Base-by-base conservation (phyloP, 2,797 vertebrate species). In the Cottoperca gobio region DNA sequence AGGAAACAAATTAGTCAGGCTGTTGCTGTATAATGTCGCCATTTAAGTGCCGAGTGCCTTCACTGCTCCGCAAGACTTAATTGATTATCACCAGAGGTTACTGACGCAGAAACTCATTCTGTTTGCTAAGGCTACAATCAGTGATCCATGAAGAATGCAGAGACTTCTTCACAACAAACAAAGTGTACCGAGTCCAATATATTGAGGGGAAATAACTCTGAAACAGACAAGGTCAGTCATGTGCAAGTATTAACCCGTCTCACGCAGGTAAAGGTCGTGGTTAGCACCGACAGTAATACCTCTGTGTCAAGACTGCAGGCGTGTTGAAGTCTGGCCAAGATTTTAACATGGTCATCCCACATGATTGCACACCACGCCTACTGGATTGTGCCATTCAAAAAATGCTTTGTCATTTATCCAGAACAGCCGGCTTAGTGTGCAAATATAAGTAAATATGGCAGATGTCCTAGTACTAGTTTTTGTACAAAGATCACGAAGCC, bases 101-200 rank as follows among this genome's bases (percentile, higher is more conserved):
- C 61, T 39, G 70, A 74, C 4, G 23, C 61, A 74, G 73, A 75
- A 81, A 63, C 72, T 77, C 67, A 19, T 19, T 24, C n/a, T 39
- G 46, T 87, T 86, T 86, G 84, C 69, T 65, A 46, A 70, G 80
- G 71, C 72, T 66, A 64, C 48, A 85, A 84, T 85, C 87, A 83
- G 79, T 79, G 65, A 82, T 40, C 80, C 76, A 78, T 84, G 84
- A 77, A 73, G 72, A 82, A 78, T 61, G 70, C 55, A 58, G 42
- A 60, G 42, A 67, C 39, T 76, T 54, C 76, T 73, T 81, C 63
- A 39, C 71, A 70, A 73, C 73, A 70, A 74, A 62, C 24, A 5
- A n/a, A 79, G 53, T 43, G 35, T 40, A 48, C 43, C 1, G 16
- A 55, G 63, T 73, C 24, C 67, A 74, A 26, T 64, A 39, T 73